Evolutionary conservation across 2,113 vertebrate species (phyloP), one percentile per base, ranked within the genome.

Genomic region (Chaenocephalus aceratus): DNA sequence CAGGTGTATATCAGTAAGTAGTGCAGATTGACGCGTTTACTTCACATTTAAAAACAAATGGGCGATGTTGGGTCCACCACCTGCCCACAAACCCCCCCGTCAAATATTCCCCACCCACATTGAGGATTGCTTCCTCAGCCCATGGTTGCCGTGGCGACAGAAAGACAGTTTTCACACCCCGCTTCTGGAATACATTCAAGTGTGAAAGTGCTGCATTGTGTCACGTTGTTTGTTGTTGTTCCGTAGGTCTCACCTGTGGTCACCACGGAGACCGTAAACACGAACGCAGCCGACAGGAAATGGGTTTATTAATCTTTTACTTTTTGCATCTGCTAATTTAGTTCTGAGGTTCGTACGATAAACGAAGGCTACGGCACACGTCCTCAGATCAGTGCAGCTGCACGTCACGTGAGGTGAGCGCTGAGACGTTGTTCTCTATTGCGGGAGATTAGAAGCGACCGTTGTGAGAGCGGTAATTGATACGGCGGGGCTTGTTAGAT

Each of bases 391-490:
- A 58, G 69, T 44, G 68, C 58, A 44, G 72, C 70, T 72, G 44
- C 65, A 48, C 51, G 64, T 56, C 58, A 56, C 71, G 74, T 60
- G 54, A 52, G 70, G 44, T 26, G 60, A 34, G 5, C 61, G 76
- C 78, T 83, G 79, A 86, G 81, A 57, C 64, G 71, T 85, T 61
- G 68, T 57, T 77, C 64, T 82, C 21, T 44, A 56, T 64, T 51
- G 53, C 63, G 1, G 41, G 54, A 83, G 79, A 88, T 86, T 75
- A 84, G 60, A 56, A 49, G 48, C 75, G 59, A 53, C 84, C 69
- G 67, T 75, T 75, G 70, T 72, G 75, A 86, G 75, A 45, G 66
- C 23, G 66, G 72, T 86, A 82, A 86, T 84, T 86, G 79, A 82
- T 82, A 82, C 69, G 26, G 61, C 72, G 8, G 64, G 26, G 67